These are phyloP conservation scores for Triplophysa yarkandensis DNA, from an alignment of 2,797 vertebrate species.

Conservation along the genomic window DNA sequence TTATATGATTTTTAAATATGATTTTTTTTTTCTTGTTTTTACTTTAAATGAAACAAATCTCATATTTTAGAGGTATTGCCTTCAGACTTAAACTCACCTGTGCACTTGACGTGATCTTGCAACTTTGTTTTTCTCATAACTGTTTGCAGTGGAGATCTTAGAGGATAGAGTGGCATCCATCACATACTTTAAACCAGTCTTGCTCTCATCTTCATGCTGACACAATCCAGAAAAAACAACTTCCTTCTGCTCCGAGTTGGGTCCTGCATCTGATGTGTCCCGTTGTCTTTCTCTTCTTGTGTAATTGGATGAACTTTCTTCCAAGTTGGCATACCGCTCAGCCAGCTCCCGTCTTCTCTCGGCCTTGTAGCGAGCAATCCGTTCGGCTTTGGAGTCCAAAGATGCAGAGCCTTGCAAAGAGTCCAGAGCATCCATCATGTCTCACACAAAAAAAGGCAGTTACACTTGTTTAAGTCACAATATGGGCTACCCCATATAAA, in stretches of 20 bases:
- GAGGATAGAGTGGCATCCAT: slow-evolving; percentile 38
- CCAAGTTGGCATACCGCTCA: slow-evolving; percentile 74
- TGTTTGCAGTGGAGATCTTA: slow-evolving; percentile 37
- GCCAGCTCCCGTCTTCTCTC: slow-evolving; percentile 79
- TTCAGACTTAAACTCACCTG: slow-evolving; percentile 63
- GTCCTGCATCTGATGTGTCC: slow-evolving; percentile 59
- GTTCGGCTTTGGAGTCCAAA: slow-evolving; percentile 79
- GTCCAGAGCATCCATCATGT: slow-evolving; percentile 73
- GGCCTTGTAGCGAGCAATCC: slow-evolving; percentile 83
- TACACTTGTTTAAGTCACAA: neutral
- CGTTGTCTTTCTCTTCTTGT: slow-evolving; percentile 65
- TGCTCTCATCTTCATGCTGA: slow-evolving; percentile 56
- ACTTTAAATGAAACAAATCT: neutral
- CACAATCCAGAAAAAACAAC: slow-evolving; percentile 57
- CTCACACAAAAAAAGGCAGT: neutral
- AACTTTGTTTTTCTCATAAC: slow-evolving; percentile 27
- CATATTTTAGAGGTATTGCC: neutral
- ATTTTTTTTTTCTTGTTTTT: too few species aligned
- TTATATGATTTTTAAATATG: too few species aligned
- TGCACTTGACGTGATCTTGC: slow-evolving; percentile 46
- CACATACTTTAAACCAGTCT: slow-evolving; percentile 44
- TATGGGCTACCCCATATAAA: neutral
- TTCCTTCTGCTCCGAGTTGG: slow-evolving; percentile 52
- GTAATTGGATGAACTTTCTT: slow-evolving; percentile 73
- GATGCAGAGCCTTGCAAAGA: slow-evolving; percentile 70